Percentiles rank a stretch among this genome's conserved stretches.
These are phyloP conservation scores for Agrochola circellaris DNA, from an alignment of 2,888 invertebrate genomes.

Conservation along the genomic window DNA sequence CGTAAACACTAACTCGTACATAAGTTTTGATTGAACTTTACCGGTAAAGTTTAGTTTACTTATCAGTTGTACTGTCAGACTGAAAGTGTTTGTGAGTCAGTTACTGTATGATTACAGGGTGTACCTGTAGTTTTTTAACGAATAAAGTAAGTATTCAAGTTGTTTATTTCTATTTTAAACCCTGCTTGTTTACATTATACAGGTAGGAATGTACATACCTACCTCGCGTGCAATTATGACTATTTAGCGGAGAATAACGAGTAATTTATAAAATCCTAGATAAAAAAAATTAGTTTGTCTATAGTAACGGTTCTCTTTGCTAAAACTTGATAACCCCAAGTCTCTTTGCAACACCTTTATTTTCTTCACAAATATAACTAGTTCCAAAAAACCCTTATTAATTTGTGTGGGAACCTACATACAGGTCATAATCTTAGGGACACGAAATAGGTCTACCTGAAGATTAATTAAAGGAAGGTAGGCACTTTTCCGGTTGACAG, in stretches of 20 bases:
- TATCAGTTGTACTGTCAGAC: slow-evolving; percentile 28
- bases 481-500: not conserved
- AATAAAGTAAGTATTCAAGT: slow-evolving; percentile 60
- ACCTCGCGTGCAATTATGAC: not conserved
- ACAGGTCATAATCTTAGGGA: not conserved
- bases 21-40: slow-evolving; percentile 55
- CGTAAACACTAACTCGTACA: slow-evolving; percentile 77
- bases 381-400: not conserved
- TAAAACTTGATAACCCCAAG: not conserved
- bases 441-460: not conserved
- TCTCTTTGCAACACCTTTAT: not conserved
- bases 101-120: slow-evolving; percentile 54
- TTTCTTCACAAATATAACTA: not conserved
- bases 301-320: not conserved
- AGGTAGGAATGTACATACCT: not conserved
- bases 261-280: not conserved
- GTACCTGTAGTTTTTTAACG: slow-evolving; percentile 57
- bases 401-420: not conserved
- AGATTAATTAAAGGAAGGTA: not conserved
- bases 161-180: slow-evolving; percentile 5
- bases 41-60: slow-evolving; percentile 47
- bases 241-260: not conserved
- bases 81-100: slow-evolving; percentile 61
- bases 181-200: not conserved
- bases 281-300: too few relatives aligned